Conservation (phyloP, 1,140 invertebrate species). For the Pissodes strobi region DNA sequence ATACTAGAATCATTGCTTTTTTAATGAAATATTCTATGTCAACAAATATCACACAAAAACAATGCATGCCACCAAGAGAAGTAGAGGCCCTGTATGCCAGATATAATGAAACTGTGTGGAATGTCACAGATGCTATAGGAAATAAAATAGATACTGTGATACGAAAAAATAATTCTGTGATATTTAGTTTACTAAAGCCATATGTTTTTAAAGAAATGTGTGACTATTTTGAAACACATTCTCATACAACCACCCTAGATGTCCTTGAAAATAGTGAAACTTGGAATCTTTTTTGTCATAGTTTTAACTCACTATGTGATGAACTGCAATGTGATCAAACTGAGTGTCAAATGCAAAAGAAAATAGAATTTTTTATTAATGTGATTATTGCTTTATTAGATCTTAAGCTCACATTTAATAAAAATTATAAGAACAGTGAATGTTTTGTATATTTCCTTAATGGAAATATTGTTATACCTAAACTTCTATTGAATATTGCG, state of each 20-base stretch:
- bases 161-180: slow-evolving; percentile 10
- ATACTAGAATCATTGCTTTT: slow-evolving; percentile 15
- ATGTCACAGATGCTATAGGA: too few species aligned
- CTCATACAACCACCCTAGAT: neutral
- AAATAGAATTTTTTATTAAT: slow-evolving; percentile 32
- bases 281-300: slow-evolving; percentile 34
- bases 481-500: slow-evolving; percentile 22
- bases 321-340: slow-evolving; percentile 21
- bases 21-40: neutral
- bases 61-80: neutral
- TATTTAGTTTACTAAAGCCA: slow-evolving; percentile 12
- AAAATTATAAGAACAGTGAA: neutral
- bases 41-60: neutral
- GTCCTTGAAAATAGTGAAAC: slow-evolving; percentile 17
- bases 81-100: neutral
- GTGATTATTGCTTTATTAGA: slow-evolving; percentile 28
- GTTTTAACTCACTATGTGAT: neutral
- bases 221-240: slow-evolving; percentile 3
- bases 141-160: too few species aligned
- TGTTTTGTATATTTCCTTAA: slow-evolving; percentile 34
- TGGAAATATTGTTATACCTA: slow-evolving; percentile 22
- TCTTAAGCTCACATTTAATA: slow-evolving; percentile 10
- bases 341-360: slow-evolving; percentile 15
- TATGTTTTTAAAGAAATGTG: slow-evolving; percentile 24
- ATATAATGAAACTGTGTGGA: neutral